Evolutionary conservation across 2,888 invertebrate species (phyloP).

Genomic region (Ctenicera cuprea): DNA sequence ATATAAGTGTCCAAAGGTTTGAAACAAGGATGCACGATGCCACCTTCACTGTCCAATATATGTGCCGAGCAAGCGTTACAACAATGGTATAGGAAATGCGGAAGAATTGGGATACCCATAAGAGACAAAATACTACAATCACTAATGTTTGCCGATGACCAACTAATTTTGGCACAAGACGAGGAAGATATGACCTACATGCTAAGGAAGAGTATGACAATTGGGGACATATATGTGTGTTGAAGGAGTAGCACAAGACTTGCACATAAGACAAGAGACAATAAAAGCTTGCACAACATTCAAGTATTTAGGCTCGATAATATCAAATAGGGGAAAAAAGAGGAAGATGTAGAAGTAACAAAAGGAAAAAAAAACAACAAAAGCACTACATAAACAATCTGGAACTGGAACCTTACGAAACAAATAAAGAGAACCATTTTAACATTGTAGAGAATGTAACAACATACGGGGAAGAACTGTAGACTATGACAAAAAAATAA

Average conservation of each 20-base stretch:
- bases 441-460: not conserved
- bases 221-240: slow-evolving; percentile 5
- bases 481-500: not conserved
- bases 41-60: too few species aligned
- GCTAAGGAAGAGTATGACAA: slow-evolving; percentile 5
- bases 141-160: too few species aligned
- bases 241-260: not conserved
- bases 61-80: too few species aligned
- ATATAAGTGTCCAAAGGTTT: slow-evolving; percentile 8
- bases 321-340: not conserved
- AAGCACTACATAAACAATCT: not conserved
- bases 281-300: too few species aligned
- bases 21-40: too few species aligned
- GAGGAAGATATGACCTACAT: slow-evolving; percentile 2
- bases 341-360: not conserved
- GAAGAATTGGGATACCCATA: slow-evolving; percentile 9
- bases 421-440: not conserved
- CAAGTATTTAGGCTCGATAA: too few species aligned
- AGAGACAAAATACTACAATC: not conserved
- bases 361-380: not conserved
- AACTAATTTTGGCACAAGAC: not conserved
- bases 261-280: not conserved
- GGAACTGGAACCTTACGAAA: not conserved
- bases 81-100: slow-evolving; percentile 13
- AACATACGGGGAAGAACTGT: slow-evolving; percentile 1